Base-by-base conservation (phyloP, 2,797 vertebrate species). In the Rhincodon typus region DNA sequence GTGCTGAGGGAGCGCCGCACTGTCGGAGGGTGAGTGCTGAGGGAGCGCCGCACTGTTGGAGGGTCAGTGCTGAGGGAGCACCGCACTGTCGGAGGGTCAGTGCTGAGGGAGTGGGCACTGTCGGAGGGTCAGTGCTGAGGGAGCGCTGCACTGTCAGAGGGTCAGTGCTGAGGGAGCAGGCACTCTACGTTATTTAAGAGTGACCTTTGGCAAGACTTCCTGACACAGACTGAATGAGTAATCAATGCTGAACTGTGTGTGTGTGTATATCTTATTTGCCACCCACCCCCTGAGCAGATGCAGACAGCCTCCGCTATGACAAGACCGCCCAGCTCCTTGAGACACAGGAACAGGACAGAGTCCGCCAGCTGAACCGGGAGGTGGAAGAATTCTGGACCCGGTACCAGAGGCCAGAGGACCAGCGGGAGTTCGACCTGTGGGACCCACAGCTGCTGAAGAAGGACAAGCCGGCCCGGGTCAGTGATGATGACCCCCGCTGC, bases 351-450 rank as follows among this genome's bases (percentile, higher is more conserved):
- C 96, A 96, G 95, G 95, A 97, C 46, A 96, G 94, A 93, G 96
- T 93, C 72, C 95, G 96, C 79, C 96, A 96, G 96, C 46, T 97
- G 96, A 96, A 97, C 6, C 66, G 93, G 96, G 97, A 97, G 91
- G 96, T 98, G 42, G 94, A 96, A 82, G 90, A 97, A 15, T 97
- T 96, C 38, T 96, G 98, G 96, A 96, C 96, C 30, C 96, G 96
- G 94, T 95, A 97, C 8, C 98, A 98, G 96, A 96, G 96, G 5
- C 91, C 96, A 27, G 96, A 97, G 94, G 97, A 98, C 95, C 97
- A 97, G 38, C 95, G 82, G 13, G 97, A 98, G 96, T 97, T 97
- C 96, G 97, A 97, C 97, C 96, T 98, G 94, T 97, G 97, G 96
- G 96, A 95, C 96, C 97, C 96, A 96, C 96, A 82, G 3, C 53